Percentiles rank a stretch among this genome's conserved stretches.
phyloP scores from a whole-genome alignment of 2,888 invertebrate species.

The Macaria notata region DNA sequence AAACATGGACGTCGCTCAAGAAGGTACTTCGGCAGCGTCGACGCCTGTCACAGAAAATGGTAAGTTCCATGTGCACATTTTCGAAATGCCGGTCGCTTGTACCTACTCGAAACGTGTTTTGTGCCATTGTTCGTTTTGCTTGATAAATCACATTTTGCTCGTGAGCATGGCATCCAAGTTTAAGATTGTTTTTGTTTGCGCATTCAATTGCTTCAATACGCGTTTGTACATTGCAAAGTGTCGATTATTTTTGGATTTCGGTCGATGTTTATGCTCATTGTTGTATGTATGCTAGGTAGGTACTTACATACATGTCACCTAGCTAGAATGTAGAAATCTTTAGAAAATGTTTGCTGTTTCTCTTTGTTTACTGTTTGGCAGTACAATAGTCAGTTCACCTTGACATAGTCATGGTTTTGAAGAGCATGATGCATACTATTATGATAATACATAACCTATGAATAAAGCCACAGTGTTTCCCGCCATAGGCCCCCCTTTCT shows the following conservation, averaged over 20 bases:
- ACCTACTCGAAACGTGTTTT: slow-evolving; percentile 67
- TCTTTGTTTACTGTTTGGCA: too few species aligned
- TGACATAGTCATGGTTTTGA: too few species aligned
- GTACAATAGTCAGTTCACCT: too few species aligned
- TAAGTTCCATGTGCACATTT: slow-evolving; percentile 45
- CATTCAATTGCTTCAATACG: not conserved
- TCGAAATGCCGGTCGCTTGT: slow-evolving; percentile 26
- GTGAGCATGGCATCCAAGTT: not conserved
- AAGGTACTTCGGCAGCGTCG: slow-evolving; percentile 66
- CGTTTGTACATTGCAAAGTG: not conserved
- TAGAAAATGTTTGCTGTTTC: too few species aligned
- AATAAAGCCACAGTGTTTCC: too few species aligned
- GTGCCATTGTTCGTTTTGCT: slow-evolving; percentile 37
- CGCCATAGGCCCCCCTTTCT: too few species aligned
- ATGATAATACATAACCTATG: too few species aligned
- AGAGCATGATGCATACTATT: too few species aligned
- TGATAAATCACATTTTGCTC: not conserved
- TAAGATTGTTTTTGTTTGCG: not conserved
- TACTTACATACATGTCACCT: not conserved
- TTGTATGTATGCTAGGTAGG: not conserved
- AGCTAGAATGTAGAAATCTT: too few species aligned
- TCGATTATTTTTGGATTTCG: slow-evolving; percentile 1
- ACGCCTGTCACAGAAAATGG: slow-evolving; percentile 75
- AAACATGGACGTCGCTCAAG: slow-evolving; percentile 78
- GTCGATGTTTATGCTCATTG: slow-evolving; percentile 4